These are phyloP conservation scores for Opisthocomus hoazin DNA, from an alignment of 2,113 vertebrate species.

Conservation along the genomic window DNA sequence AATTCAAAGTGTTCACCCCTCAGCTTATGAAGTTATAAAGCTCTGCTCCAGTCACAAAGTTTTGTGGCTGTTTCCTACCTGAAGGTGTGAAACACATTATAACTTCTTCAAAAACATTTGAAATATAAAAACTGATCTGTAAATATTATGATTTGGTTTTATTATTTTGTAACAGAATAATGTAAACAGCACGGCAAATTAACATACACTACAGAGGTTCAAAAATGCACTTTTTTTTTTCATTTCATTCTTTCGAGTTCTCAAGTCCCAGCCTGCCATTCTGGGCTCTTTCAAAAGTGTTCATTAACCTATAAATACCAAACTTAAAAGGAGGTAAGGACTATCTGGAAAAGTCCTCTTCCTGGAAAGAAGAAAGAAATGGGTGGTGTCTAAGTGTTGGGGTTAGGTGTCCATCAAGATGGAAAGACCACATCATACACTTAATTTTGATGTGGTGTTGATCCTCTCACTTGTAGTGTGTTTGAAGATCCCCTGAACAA, in stretches of 20 bases:
- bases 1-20: neutral
- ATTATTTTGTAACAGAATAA: constrained; percentile 12
- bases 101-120: neutral
- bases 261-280: neutral
- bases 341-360: neutral
- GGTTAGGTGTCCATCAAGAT: neutral
- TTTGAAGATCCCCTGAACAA: neutral
- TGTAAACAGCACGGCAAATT: constrained; percentile 7
- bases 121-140: neutral
- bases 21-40: neutral
- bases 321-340: neutral
- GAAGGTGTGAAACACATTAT: neutral
- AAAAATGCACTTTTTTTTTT: neutral
- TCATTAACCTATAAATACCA: neutral
- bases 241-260: neutral
- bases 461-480: neutral
- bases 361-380: neutral
- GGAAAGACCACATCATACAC: neutral
- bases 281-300: neutral
- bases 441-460: neutral
- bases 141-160: constrained; percentile 28
- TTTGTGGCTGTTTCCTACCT: neutral
- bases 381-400: neutral
- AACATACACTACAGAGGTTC: neutral
- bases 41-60: neutral